Conservation (phyloP, 2,797 vertebrate species). For the Oreortyx pictus region DNA sequence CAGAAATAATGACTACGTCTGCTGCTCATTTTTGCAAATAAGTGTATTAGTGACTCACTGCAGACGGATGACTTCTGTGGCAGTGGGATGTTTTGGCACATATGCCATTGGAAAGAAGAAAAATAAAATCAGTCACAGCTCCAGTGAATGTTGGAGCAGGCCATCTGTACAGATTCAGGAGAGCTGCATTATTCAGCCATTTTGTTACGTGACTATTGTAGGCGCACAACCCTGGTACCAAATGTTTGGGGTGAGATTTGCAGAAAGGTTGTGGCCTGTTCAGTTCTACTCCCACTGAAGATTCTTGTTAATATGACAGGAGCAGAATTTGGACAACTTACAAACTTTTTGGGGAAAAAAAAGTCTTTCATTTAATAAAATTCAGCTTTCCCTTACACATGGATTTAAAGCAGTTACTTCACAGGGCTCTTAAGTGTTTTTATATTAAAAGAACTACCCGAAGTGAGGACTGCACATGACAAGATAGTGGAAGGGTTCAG, state of each 20-base stretch:
- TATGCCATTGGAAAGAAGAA: background rate
- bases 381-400: background rate
- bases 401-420: background rate
- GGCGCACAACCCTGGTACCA: background rate
- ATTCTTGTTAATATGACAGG: background rate
- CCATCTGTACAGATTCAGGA: constrained; percentile 29
- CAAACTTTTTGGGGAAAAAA: background rate
- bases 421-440: background rate
- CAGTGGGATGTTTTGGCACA: constrained; percentile 54
- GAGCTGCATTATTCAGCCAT: constrained; percentile 16
- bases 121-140: constrained; percentile 22
- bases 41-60: constrained; percentile 53
- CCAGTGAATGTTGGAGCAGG: background rate
- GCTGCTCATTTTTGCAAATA: constrained; percentile 60
- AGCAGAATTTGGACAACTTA: background rate
- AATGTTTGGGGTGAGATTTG: background rate
- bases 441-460: background rate
- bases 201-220: background rate
- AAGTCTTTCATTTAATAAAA: background rate
- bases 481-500: background rate
- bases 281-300: background rate
- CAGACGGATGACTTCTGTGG: constrained; percentile 45
- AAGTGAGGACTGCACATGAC: background rate
- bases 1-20: constrained; percentile 57
- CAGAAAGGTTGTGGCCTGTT: background rate